Evolutionary conservation across 2,888 invertebrate species (phyloP), one percentile per base, ranked within the genome.

Genomic region (Tipula unca): DNA sequence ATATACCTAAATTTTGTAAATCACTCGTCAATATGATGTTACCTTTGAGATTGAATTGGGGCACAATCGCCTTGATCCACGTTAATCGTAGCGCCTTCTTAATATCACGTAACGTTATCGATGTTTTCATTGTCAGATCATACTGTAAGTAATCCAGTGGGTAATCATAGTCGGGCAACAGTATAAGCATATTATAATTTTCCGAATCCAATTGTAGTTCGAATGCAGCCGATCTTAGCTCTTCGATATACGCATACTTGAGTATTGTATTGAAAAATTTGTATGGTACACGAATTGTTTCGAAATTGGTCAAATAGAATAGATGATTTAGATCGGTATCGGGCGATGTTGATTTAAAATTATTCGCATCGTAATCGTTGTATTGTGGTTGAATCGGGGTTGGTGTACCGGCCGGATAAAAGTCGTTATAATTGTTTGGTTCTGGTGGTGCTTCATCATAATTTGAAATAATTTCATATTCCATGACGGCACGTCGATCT

Each of bases 131-230:
- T 85, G 93, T 93, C 89, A 96, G 92, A 82, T 94, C 92, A 36
- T 93, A 92, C 20, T 95, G 92, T 86, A 96, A 90, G 32, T 94
- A 91, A 85, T 93, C 93, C 85, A 96, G 91, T 83, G 93, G 93
- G 69, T 94, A 93, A 84, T 93, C 92, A 85, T 94, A 92, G 86
- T 93, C 91, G 1, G 96, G 96, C 87, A 96, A 91, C 85, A 96
- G 89, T 84, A 96, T 93, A 85, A 96, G 91, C 82, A 96, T 92
- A 89, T 95, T 96, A 89, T 96, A 96, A 86, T 95, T 93, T 0
- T 94, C 93, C 87, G 96, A 96, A 89, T 97, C 96, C 85, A 97
- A 90, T 13, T 96, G 96, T 88, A 96, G 92, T 87, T 95, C 94
- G 85, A 96, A 91, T 1, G 94, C 95, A 83, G 94, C 92, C 10